These are phyloP conservation scores for Dioctria rufipes DNA, from an alignment of 2,888 invertebrate species.

Conservation along the genomic window DNA sequence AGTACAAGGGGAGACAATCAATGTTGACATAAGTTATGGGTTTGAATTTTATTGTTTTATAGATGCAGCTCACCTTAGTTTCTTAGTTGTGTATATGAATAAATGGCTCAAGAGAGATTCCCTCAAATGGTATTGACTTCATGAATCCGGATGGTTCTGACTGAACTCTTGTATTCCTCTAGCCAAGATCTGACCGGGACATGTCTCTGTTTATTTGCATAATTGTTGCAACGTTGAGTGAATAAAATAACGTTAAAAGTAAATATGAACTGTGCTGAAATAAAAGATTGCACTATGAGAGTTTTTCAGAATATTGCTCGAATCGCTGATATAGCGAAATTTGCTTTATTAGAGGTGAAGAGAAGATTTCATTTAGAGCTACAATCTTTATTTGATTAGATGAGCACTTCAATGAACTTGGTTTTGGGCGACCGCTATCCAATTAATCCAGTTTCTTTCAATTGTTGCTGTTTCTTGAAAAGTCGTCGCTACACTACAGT, in stretches of 20 bases:
- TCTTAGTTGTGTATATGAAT: conserved; percentile 40
- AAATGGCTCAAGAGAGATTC: conserved; percentile 33
- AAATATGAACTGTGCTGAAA: conserved; percentile 9
- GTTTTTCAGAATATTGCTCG: too few relatives aligned
- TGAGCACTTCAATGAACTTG: too few relatives aligned
- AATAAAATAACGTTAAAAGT: conserved; percentile 39
- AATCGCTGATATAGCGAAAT: too few relatives aligned
- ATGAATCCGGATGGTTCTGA: neutral
- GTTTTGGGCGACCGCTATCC: too few relatives aligned
- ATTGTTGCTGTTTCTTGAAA: too few relatives aligned
- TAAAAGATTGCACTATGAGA: too few relatives aligned
- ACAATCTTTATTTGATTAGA: too few relatives aligned
- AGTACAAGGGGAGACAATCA: conserved; percentile 59
- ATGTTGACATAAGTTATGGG: conserved; percentile 63
- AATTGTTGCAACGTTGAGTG: conserved; percentile 49
- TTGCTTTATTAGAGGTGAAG: too few relatives aligned
- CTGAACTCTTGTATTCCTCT: neutral
- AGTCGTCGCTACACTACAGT: too few relatives aligned
- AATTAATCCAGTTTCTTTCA: too few relatives aligned
- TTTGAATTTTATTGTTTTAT: conserved; percentile 63
- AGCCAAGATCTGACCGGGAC: conserved; percentile 34
- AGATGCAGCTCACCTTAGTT: conserved; percentile 29
- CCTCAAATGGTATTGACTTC: conserved; percentile 42
- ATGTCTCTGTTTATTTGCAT: conserved; percentile 48
- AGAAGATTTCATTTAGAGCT: too few relatives aligned